These are phyloP conservation scores for Zele albiditarsus DNA, from an alignment of 2,888 invertebrate genomes.

Conservation along the genomic window DNA sequence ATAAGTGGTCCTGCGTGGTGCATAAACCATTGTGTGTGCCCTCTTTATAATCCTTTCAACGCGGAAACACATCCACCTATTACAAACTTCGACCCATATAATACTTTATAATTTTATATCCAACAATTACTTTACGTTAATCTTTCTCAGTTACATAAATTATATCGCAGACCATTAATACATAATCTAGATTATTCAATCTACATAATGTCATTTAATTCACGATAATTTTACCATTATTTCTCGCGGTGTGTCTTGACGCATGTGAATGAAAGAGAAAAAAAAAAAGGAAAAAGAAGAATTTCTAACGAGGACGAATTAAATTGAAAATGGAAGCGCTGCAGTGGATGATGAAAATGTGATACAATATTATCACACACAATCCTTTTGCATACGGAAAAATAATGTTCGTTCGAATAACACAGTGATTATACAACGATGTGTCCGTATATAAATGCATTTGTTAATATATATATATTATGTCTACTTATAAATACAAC, in stretches of 20 bases:
- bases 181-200: neutral
- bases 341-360: neutral
- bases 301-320: neutral
- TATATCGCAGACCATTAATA: neutral
- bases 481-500: neutral
- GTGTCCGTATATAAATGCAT: conserved; percentile 17
- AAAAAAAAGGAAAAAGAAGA: neutral
- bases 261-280: neutral
- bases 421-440: conserved; percentile 35
- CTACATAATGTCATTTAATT: neutral
- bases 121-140: conserved; percentile 14
- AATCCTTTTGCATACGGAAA: conserved; percentile 37
- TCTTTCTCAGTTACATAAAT: neutral
- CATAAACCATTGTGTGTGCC: conserved; percentile 11
- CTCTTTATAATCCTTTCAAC: conserved; percentile 2
- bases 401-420: conserved; percentile 23
- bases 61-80: conserved; percentile 8
- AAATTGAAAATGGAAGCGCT: neutral
- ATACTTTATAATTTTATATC: neutral
- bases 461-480: conserved; percentile 7
- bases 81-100: neutral
- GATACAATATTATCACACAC: neutral
- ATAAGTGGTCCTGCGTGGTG: conserved; percentile 3
- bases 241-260: too few relatives aligned
- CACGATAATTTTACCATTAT: neutral